Conservation (phyloP, 1,140 invertebrate genomes). For the Panulirus ornatus region DNA sequence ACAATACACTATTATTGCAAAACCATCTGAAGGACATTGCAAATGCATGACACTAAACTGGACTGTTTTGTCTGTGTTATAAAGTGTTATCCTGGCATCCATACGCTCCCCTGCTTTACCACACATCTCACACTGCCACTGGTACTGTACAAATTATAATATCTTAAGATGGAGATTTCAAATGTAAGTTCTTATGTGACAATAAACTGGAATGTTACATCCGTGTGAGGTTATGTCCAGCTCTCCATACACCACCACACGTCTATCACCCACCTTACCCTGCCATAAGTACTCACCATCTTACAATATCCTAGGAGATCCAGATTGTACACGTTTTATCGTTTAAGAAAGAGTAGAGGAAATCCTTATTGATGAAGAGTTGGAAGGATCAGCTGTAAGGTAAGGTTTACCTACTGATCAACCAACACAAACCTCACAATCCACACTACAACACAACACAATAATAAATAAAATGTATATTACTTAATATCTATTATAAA, state of each 20-base stretch:
- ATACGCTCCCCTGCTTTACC: too few species aligned
- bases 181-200: too few species aligned
- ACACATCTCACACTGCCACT: too few species aligned
- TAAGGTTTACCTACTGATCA: background rate
- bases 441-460: background rate
- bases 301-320: constrained; percentile 75
- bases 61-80: too few species aligned
- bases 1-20: too few species aligned
- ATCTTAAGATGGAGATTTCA: too few species aligned
- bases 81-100: too few species aligned
- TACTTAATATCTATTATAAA: background rate
- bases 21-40: too few species aligned
- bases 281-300: constrained; percentile 54
- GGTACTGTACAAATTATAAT: too few species aligned
- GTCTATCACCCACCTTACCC: background rate
- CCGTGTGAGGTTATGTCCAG: background rate
- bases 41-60: too few species aligned
- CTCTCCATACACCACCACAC: background rate
- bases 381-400: constrained; percentile 2
- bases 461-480: background rate
- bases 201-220: too few species aligned
- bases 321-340: constrained; percentile 65
- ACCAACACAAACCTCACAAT: background rate
- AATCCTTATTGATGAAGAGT: background rate
- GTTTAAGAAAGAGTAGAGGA: background rate